Base-by-base conservation (phyloP, 2,113 vertebrate species). In the Leucosticte australis region DNA sequence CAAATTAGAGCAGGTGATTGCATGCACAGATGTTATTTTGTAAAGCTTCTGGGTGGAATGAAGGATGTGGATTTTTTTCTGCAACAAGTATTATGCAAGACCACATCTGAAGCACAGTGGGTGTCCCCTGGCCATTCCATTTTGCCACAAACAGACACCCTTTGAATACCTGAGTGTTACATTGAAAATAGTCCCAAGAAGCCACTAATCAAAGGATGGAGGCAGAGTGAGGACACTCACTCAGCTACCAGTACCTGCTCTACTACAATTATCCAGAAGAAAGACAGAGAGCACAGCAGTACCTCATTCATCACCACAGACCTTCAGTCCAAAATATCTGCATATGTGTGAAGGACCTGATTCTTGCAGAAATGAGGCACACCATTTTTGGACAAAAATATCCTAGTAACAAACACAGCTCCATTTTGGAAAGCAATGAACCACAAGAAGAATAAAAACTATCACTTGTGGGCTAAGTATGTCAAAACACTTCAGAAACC, bases 1-100 rank as follows among this genome's bases (percentile, higher is more conserved):
- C 83, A 94, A 95, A 91, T 69, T 26, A 89, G 55, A 84, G 78
- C 90, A 96, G 92, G 91, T 87, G 86, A 87, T 1, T 67, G 69
- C 91, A 75, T 3, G 59, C 67, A 85, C 55, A 70, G 80, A 46
- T 56, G 59, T 50, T 83, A 65, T 80, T 94, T 80, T 82, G 74
- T 44, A 87, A 87, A 82, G 79, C 84, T 69, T 41, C 4, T 49
- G 49, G 42, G 57, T 2, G 12, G 75, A 83, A 83, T 44, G 27
- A 85, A 69, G 50, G 18, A 55, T 49, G 65, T 1, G 39, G 24
- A 82, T 46, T n/a, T 87, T 19, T 21, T 76, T 68, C 81, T 89
- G 70, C 79, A 95, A 71, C 23, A 27, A 50, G 42, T 64, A 39
- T 89, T 87, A 83, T 5, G 70, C 75, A 95, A 94, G 87, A 85